phyloP scores from a whole-genome alignment of 2,797 vertebrate species.

The Sphaeramia orbicularis region DNA sequence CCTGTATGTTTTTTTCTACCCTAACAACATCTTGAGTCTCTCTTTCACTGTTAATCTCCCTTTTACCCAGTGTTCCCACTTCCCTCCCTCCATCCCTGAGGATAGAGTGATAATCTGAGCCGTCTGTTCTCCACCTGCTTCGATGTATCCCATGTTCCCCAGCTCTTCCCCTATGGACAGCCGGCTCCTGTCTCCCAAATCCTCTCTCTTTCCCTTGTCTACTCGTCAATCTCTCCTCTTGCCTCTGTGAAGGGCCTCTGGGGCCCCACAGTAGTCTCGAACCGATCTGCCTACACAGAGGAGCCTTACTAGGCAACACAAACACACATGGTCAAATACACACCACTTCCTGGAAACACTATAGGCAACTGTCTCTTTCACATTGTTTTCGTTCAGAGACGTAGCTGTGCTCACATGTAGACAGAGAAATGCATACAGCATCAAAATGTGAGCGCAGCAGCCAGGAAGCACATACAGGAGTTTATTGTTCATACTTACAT shows the following conservation, averaged over 20 bases:
- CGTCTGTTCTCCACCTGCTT: conserved; percentile 84
- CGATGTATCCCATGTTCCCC: conserved; percentile 62
- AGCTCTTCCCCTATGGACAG: conserved; percentile 57
- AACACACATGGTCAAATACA: conserved; percentile 47
- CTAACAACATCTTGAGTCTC: conserved; percentile 50
- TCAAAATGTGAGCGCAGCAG: conserved; percentile 9
- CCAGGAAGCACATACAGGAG: neutral
- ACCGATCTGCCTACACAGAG: conserved; percentile 66
- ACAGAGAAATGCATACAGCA: conserved; percentile 11
- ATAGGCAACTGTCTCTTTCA: conserved; percentile 41
- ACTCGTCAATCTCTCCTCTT: conserved; percentile 43
- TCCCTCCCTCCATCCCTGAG: conserved; percentile 71
- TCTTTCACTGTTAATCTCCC: conserved; percentile 61
- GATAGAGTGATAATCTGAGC: conserved; percentile 80
- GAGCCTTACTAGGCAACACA: conserved; percentile 67
- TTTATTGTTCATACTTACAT: conserved; percentile 87
- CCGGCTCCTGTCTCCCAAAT: conserved; percentile 34
- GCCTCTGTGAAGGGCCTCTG: conserved; percentile 53
- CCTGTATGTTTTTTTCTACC: conserved; percentile 45
- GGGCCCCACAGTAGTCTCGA: conserved; percentile 55
- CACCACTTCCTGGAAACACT: conserved; percentile 60
- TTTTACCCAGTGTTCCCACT: conserved; percentile 34
- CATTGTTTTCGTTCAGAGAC: conserved; percentile 50
- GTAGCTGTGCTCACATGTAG: conserved; percentile 47
- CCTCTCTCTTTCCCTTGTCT: conserved; percentile 17